Conservation (phyloP, 1,140 invertebrate genomes). For the Drosophila subobscura region DNA sequence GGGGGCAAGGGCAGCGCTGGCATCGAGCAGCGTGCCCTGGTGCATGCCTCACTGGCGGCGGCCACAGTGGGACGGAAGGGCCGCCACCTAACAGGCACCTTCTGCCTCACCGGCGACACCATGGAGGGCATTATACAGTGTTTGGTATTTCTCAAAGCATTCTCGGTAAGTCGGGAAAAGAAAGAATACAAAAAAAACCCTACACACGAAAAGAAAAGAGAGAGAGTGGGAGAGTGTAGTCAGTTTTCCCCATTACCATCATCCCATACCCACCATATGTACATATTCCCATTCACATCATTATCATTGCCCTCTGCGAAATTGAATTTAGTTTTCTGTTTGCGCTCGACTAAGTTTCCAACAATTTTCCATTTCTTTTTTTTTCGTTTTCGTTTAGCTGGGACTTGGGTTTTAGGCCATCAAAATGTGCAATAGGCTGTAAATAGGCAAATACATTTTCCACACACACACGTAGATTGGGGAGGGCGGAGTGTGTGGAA, state of each 20-base stretch:
- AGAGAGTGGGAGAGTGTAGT: constrained; percentile 10
- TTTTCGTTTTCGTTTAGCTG: not conserved
- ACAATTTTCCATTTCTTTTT: constrained; percentile 17
- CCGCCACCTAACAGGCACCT: constrained; percentile 92
- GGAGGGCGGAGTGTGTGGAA: constrained; percentile 18
- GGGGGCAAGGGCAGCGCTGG: constrained; percentile 84
- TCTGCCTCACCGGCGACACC: constrained; percentile 93
- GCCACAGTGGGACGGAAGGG: constrained; percentile 89
- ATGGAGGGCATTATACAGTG: constrained; percentile 97
- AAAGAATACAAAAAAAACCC: constrained; percentile 4
- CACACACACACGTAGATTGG: not conserved
- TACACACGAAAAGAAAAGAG: not conserved
- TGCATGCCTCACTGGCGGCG: constrained; percentile 90
- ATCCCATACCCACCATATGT: not conserved
- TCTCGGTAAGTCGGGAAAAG: constrained; percentile 90
- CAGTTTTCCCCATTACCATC: constrained; percentile 12
- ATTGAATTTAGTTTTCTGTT: constrained; percentile 78
- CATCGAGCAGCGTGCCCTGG: constrained; percentile 87
- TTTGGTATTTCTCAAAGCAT: constrained; percentile 95
- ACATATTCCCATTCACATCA: constrained; percentile 20
- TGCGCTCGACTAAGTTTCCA: constrained; percentile 69
- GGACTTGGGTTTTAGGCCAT: constrained; percentile 21
- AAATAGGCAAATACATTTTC: constrained; percentile 76
- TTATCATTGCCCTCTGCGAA: constrained; percentile 40
- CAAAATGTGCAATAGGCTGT: constrained; percentile 78